Evolutionary conservation across 2,888 invertebrate genomes (phyloP).

Genomic region (Tigriopus californicus): DNA sequence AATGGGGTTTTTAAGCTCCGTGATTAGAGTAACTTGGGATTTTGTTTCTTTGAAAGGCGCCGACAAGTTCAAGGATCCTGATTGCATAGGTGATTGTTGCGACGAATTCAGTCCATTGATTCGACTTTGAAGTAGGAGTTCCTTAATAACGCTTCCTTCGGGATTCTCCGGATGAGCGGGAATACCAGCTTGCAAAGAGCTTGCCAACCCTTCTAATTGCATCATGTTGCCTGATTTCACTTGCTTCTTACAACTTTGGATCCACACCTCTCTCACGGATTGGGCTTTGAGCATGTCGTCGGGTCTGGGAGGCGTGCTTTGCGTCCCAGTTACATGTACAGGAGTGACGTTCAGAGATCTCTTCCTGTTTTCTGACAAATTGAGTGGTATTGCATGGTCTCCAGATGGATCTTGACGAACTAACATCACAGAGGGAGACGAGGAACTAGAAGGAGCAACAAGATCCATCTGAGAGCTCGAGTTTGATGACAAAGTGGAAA

Average conservation of each 20-base stretch:
- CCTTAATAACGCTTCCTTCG: constrained; percentile 42
- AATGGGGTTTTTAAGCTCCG: no score
- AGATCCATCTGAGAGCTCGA: neutral
- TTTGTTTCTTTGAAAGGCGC: no score
- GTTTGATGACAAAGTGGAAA: neutral
- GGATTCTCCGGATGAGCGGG: constrained; percentile 40
- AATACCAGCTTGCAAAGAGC: neutral
- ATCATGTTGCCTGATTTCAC: neutral
- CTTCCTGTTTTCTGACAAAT: neutral
- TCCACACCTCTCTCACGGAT: constrained; percentile 4
- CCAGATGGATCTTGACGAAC: neutral
- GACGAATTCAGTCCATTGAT: no score
- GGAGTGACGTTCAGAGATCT: no score
- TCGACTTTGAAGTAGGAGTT: constrained; percentile 44
- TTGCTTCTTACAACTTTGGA: constrained; percentile 5
- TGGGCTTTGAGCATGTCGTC: neutral
- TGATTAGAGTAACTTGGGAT: no score
- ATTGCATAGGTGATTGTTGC: no score
- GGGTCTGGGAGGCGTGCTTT: neutral
- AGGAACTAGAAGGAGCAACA: neutral
- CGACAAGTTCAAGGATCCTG: no score
- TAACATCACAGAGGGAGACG: no score
- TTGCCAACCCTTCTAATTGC: constrained; percentile 2
- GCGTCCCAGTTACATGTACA: neutral
- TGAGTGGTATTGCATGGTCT: neutral